phyloP scores from a whole-genome alignment of 2,113 vertebrate genomes.

The Corapipo altera region DNA sequence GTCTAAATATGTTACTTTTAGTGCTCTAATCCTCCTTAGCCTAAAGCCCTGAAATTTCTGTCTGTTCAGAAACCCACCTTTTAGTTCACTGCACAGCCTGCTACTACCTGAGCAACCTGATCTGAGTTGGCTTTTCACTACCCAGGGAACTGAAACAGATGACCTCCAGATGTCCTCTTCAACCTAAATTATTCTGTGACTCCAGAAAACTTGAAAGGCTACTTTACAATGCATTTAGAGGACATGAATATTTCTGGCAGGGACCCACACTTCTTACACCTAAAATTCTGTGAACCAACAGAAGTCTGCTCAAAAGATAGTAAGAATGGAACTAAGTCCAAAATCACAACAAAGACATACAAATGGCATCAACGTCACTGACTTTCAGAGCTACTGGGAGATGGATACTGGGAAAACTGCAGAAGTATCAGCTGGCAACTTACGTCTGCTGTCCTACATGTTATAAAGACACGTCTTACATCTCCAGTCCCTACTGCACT shows the following conservation, averaged over 20 bases:
- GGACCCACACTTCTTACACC: not conserved
- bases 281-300: not conserved
- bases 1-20: not conserved
- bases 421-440: not conserved
- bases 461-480: not conserved
- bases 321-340: not conserved
- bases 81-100: not conserved
- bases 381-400: not conserved
- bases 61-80: not conserved
- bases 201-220: not conserved
- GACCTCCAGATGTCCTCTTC: not conserved
- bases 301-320: not conserved
- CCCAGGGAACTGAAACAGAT: not conserved
- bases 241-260: not conserved
- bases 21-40: not conserved
- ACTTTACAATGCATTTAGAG: not conserved
- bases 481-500: not conserved
- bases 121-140: not conserved
- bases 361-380: not conserved
- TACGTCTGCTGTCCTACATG: accelerated
- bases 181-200: not conserved
- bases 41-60: not conserved
- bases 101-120: not conserved
- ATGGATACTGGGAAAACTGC: not conserved
- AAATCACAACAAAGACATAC: not conserved